Evolutionary conservation across 2,113 vertebrate species (phyloP).

Genomic region (Macrotis lagotis): DNA sequence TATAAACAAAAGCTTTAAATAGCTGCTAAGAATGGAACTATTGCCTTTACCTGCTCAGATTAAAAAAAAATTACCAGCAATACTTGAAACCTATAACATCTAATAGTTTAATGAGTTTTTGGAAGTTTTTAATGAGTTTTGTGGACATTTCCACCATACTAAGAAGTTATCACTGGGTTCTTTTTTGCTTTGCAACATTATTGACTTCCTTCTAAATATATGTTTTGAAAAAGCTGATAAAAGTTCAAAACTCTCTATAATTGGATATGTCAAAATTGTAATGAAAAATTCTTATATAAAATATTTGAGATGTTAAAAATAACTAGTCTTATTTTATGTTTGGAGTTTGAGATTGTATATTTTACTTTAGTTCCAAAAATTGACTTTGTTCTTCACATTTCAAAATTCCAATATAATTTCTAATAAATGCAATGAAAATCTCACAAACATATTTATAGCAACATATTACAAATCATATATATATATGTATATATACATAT

Average conservation of each 20-base stretch:
- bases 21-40: not conserved
- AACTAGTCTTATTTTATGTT: slow-evolving; percentile 3
- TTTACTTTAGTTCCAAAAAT: slow-evolving; percentile 31
- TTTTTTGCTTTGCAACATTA: slow-evolving; percentile 23
- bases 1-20: not conserved
- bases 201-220: slow-evolving; percentile 39
- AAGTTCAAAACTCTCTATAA: slow-evolving; percentile 25
- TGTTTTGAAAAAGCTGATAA: slow-evolving; percentile 36
- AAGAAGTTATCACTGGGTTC: not conserved
- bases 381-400: not conserved
- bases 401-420: slow-evolving; percentile 11
- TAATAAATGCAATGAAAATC: slow-evolving; percentile 2
- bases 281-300: slow-evolving; percentile 31
- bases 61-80: not conserved
- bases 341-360: slow-evolving; percentile 26
- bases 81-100: not conserved
- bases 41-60: not conserved
- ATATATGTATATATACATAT: too few species aligned
- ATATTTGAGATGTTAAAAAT: slow-evolving; percentile 15
- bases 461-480: slow-evolving; percentile 19
- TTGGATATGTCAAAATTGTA: slow-evolving; percentile 45
- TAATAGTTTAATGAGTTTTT: not conserved
- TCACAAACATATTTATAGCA: slow-evolving; percentile 37
- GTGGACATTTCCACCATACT: not conserved
- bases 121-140: not conserved